A percentile compares a stretch with the other conserved stretches of the same genome.
Conservation (phyloP, 2,888 invertebrate genomes). For the Eilema griseolum region DNA sequence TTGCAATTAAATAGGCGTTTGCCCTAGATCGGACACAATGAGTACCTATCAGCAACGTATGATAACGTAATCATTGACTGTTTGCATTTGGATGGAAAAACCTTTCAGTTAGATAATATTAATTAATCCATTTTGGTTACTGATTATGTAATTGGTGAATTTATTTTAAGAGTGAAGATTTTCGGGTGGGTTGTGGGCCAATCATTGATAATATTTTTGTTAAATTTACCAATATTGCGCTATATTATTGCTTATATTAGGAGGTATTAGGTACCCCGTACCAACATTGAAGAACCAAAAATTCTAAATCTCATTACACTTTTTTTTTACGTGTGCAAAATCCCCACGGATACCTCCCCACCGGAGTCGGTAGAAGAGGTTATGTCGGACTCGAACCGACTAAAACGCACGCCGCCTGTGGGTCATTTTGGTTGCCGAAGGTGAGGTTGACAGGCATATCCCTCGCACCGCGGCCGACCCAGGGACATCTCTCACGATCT, state of each 20-base stretch:
- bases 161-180: not conserved
- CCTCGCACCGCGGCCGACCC: too few species aligned
- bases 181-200: not conserved
- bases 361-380: too few species aligned
- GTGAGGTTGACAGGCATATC: too few species aligned
- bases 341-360: too few species aligned
- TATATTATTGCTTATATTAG: not conserved
- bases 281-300: too few species aligned
- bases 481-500: too few species aligned
- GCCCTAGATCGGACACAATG: conserved; percentile 36
- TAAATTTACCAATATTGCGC: not conserved
- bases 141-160: conserved; percentile 9
- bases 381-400: too few species aligned
- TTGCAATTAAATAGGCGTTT: conserved; percentile 24
- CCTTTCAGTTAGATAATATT: conserved; percentile 34
- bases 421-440: too few species aligned
- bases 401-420: too few species aligned
- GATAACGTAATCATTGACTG: conserved; percentile 42
- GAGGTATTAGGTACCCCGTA: too few species aligned
- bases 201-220: not conserved
- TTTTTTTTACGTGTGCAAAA: too few species aligned
- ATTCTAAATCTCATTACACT: too few species aligned
- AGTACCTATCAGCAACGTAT: conserved; percentile 34
- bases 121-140: conserved; percentile 31
- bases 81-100: conserved; percentile 37